These are phyloP conservation scores for Cygnus buccinator DNA, from an alignment of 2,113 vertebrate genomes.

Conservation along the genomic window DNA sequence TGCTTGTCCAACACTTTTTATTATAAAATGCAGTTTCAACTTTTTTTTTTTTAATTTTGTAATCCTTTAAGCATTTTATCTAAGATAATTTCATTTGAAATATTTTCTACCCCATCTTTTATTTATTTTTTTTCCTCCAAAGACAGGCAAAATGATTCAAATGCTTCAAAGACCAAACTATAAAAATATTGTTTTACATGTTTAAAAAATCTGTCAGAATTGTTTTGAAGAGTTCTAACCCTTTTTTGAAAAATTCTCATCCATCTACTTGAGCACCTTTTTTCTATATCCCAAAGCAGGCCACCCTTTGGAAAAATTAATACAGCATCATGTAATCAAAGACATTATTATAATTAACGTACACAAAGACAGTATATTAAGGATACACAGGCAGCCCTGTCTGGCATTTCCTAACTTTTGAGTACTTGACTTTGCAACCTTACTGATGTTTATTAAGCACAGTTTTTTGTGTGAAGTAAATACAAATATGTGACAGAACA, in stretches of 20 bases:
- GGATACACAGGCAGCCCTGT: not conserved
- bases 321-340: not conserved
- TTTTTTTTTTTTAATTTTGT: not conserved
- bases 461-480: slow-evolving; percentile 48
- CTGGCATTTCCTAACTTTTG: slow-evolving; percentile 10
- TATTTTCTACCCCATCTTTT: not conserved
- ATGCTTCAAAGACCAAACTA: not conserved
- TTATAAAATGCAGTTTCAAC: not conserved
- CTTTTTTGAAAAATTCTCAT: not conserved
- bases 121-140: not conserved
- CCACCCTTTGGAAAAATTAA: not conserved
- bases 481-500: slow-evolving; percentile 50
- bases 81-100: not conserved
- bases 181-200: not conserved
- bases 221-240: not conserved
- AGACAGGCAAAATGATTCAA: not conserved
- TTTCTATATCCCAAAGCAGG: not conserved
- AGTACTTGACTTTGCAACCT: slow-evolving; percentile 11
- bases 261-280: not conserved
- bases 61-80: not conserved
- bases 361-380: not conserved
- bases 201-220: not conserved
- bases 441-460: slow-evolving; percentile 18
- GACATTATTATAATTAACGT: not conserved
- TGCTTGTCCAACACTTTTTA: not conserved